Evolutionary conservation across 2,797 vertebrate species (phyloP), one percentile per base, ranked within the genome.

Genomic region (Rhinichthys osculus): DNA sequence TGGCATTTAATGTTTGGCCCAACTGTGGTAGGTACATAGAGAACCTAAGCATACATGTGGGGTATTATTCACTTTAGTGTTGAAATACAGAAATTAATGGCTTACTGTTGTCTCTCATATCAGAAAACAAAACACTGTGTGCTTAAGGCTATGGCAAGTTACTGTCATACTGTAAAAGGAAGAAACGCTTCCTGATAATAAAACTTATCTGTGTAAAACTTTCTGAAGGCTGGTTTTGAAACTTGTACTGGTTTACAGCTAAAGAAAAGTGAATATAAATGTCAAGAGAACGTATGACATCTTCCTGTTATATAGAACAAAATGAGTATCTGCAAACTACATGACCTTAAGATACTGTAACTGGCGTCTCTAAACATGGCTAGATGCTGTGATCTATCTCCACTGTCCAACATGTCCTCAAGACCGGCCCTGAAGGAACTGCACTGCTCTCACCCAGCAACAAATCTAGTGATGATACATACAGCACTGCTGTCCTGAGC

Each of bases 401-500:
- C 40, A 38, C 69, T 1, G 50, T 21, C 64, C 72, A 44, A 38
- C 16, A 73, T 2, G 30, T 81, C 33, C 67, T 57, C 27, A 80
- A 78, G 9, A 85, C 70, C 23, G 5, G 72, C 76, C 62, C 40
- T 71, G 47, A 78, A 83, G 40, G 13, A 72, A 82, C 79, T 47
- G 78, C 54, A 78, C 80, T 76, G 70, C 70, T 10, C 21, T 78
- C 64, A 30, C 50, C 47, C 42, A 73, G 64, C 76, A 50, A 73
- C 30, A 57, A 30, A 30, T 59, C 19, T 82, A 87, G 54, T 76
- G 71, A 79, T 62, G 50, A 82, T 62, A 81, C 73, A 81, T 54
- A 70, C 83, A 87, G 88, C 83, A 83, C 80, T 33, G 59, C 87
- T 52, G 83, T 88, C 89, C 89, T 90, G 87, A 87, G 86, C 35